Evolutionary conservation across 2,113 vertebrate species (phyloP).

Genomic region (Centropus unirufus): DNA sequence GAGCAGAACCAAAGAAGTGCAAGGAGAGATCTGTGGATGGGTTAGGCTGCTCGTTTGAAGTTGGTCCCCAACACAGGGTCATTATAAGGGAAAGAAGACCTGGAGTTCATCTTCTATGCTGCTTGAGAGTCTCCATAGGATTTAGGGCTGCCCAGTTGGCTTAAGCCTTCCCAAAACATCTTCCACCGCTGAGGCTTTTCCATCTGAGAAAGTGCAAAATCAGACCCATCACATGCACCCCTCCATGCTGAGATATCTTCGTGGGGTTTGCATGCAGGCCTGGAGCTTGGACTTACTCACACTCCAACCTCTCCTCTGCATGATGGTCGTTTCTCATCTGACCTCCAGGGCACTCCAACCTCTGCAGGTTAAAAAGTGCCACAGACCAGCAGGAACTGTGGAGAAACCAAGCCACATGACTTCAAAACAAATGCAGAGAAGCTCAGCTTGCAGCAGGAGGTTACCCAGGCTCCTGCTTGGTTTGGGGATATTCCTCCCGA

Average conservation of each 20-base stretch:
- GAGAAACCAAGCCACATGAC: neutral
- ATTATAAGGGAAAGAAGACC: neutral
- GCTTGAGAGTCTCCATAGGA: fast-evolving
- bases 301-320: neutral
- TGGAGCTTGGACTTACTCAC: neutral
- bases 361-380: fast-evolving
- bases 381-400: neutral
- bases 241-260: neutral
- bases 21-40: neutral
- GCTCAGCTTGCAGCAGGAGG: fast-evolving
- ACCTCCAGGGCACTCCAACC: neutral
- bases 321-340: fast-evolving
- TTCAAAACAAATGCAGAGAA: fast-evolving
- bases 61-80: neutral
- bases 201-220: neutral
- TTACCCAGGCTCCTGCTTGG: neutral
- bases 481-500: neutral
- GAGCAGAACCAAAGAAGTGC: neutral
- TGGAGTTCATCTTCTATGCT: neutral
- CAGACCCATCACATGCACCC: fast-evolving
- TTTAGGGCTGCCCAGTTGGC: neutral
- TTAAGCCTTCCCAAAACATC: neutral
- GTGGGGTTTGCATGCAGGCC: fast-evolving
- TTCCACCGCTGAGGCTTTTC: neutral
- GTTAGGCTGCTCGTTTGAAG: neutral